Evolutionary conservation across 2,113 vertebrate genomes (phyloP), one percentile per base, ranked within the genome.

Genomic region (Empidonax alnorum): DNA sequence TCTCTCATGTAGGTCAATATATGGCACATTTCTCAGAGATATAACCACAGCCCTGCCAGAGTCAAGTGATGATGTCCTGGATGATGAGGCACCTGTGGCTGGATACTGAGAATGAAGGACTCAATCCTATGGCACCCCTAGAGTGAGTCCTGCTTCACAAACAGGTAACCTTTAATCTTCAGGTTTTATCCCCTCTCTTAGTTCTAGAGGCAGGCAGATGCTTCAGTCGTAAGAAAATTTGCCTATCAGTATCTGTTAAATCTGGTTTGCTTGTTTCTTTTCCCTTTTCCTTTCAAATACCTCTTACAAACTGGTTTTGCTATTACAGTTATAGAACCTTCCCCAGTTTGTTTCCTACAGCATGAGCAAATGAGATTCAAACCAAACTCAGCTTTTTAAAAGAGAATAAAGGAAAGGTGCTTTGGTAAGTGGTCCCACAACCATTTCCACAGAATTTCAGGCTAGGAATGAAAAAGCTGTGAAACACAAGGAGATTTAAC

Each of bases 61-160:
- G 7, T 44, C 31, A 61, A 14, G 13, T 77, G 50, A 31, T 49
- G 49, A 30, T 52, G 66, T 41, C 10, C 42, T 82, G 18, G 28
- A 21, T 65, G 59, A 76, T 66, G 30, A 52, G 10, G 14, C 24
- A 78, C 28, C 19, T 58, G 10, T 44, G 21, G 28, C 46, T 37
- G 1, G 0, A 31, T 30, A 39, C 27, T 71, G 25, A 76, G 41
- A 65, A 66, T 0, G 3, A 84, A 30, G 4, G 8, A 20, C 10
- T 46, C 25, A 68, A 2, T 8, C 9, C 8, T 6, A 0, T 10
- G 16, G 10, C 27, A 74, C 1, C 12, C 16, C 18, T 17, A 23
- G 22, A 59, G 14, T 6, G 3, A 1, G 3, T 50, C 30, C 27
- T 66, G 6, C 17, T 58, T 79, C 28, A 17, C 7, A 73, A 78